These are phyloP conservation scores for Agapetus fuscipes DNA, from an alignment of 2,888 invertebrate species.

Conservation along the genomic window DNA sequence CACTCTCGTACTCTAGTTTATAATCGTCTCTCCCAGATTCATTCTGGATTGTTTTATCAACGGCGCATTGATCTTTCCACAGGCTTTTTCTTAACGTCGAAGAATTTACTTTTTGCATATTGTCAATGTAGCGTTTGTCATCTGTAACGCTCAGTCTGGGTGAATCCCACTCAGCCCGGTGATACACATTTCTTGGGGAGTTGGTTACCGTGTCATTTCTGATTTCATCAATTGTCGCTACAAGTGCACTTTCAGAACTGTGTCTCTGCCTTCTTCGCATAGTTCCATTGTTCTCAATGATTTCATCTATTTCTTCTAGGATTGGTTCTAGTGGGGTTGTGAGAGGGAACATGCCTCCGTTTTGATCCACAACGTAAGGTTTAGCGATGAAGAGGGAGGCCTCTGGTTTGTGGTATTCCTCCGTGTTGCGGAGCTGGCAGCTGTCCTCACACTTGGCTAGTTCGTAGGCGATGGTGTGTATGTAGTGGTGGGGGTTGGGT, in stretches of 20 bases:
- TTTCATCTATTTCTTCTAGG: slow-evolving; percentile 47
- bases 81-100: slow-evolving; percentile 3
- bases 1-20: background rate
- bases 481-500: slow-evolving; percentile 34
- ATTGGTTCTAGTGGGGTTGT: slow-evolving; percentile 40
- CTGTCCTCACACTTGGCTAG: slow-evolving; percentile 36
- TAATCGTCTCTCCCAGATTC: background rate
- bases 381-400: slow-evolving; percentile 42
- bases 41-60: background rate
- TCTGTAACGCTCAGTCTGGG: slow-evolving; percentile 23
- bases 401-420: slow-evolving; percentile 20
- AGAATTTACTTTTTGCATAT: background rate
- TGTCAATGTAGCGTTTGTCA: background rate
- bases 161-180: slow-evolving; percentile 44
- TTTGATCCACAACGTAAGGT: slow-evolving; percentile 44
- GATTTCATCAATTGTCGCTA: slow-evolving; percentile 55
- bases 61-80: slow-evolving; percentile 5
- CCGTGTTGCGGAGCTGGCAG: slow-evolving; percentile 12
- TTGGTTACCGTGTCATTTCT: slow-evolving; percentile 46
- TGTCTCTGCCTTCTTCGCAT: slow-evolving; percentile 33
- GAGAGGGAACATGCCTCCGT: slow-evolving; percentile 42
- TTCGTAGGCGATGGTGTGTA: slow-evolving; percentile 42
- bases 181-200: slow-evolving; percentile 47
- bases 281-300: slow-evolving; percentile 34
- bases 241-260: slow-evolving; percentile 48